A percentile compares a stretch with the other conserved stretches of the same genome.
Evolutionary conservation across 2,113 vertebrate genomes (phyloP).

Genomic region (Sorex araneus): DNA sequence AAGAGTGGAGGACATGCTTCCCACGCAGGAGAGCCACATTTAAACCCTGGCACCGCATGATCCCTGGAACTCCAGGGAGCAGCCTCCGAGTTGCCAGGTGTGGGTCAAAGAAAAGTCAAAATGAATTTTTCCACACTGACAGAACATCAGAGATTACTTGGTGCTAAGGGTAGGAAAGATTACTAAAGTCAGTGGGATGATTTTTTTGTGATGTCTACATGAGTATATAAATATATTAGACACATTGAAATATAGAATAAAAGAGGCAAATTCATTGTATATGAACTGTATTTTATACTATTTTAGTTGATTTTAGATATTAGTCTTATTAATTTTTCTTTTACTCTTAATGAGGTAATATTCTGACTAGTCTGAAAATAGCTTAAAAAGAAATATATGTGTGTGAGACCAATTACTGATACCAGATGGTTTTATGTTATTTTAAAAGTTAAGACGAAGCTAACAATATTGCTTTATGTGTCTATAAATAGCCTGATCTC

Average conservation of each 20-base stretch:
- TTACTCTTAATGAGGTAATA: constrained; percentile 19
- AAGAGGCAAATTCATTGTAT: background rate
- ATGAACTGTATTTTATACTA: background rate
- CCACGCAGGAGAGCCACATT: no score
- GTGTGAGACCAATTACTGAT: constrained; percentile 47
- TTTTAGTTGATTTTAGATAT: constrained; percentile 29
- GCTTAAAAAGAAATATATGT: constrained; percentile 25
- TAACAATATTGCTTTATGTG: constrained; percentile 52
- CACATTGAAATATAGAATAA: background rate
- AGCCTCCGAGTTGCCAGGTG: no score
- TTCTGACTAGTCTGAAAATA: constrained; percentile 60
- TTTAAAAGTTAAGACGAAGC: constrained; percentile 47
- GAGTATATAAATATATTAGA: background rate
- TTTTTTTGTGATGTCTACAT: no score
- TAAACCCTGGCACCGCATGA: no score
- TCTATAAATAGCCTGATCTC: constrained; percentile 50
- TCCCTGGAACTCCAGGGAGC: no score
- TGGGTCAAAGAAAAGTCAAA: no score
- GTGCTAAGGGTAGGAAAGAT: background rate
- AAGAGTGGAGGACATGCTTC: no score
- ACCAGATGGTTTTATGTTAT: constrained; percentile 60
- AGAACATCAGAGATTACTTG: background rate
- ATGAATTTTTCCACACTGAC: background rate
- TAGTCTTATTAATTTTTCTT: constrained; percentile 52
- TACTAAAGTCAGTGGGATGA: background rate